A percentile compares a stretch with the other conserved stretches of the same genome.
Evolutionary conservation across 2,113 vertebrate genomes (phyloP).

Genomic region (Mesitornis unicolor): DNA sequence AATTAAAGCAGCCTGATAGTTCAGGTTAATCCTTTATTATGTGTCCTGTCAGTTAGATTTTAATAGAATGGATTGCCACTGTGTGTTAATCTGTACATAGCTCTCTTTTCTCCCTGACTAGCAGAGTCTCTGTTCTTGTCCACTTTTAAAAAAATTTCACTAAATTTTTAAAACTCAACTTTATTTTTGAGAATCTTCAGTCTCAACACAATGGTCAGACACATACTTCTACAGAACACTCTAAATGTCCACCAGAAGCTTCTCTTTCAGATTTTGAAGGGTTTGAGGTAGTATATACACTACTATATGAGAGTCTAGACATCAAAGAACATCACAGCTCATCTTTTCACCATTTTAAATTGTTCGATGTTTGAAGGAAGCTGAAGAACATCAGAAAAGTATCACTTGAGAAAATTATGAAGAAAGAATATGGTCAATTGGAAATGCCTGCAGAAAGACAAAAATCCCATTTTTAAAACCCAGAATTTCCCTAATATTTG

Average conservation of each 20-base stretch:
- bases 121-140: background rate
- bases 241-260: background rate
- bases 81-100: background rate
- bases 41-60: background rate
- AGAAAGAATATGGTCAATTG: background rate
- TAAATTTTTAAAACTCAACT: background rate
- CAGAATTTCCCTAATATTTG: background rate
- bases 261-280: background rate
- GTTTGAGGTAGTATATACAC: background rate
- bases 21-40: background rate
- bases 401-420: background rate
- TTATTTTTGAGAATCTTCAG: background rate
- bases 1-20: background rate
- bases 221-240: background rate
- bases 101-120: background rate
- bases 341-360: background rate
- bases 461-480: background rate
- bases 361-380: background rate
- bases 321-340: background rate
- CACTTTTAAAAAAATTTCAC: background rate
- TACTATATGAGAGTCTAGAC: background rate
- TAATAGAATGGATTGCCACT: background rate
- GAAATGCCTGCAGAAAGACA: background rate
- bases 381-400: background rate
- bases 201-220: background rate